Conservation (phyloP, 2,797 vertebrate genomes). For the Enteromius fasciolatus region DNA sequence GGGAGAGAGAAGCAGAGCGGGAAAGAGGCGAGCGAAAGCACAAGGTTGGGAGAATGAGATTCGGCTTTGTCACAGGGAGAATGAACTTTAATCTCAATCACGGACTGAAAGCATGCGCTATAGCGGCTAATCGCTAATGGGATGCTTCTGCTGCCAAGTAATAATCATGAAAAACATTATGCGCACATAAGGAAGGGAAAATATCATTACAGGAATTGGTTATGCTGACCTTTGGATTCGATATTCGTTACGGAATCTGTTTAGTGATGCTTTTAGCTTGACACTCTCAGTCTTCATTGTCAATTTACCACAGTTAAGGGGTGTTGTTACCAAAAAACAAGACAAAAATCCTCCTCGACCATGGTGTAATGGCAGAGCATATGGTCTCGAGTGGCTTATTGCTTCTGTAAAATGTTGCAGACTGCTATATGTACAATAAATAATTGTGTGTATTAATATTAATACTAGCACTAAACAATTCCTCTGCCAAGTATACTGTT, state of each 20-base stretch:
- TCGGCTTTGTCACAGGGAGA: constrained; percentile 50
- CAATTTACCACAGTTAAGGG: constrained; percentile 14
- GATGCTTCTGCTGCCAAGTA: constrained; percentile 44
- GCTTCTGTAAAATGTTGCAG: background rate
- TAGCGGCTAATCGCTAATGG: constrained; percentile 43
- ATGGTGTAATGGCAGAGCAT: background rate
- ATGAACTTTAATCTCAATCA: constrained; percentile 63
- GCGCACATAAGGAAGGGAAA: constrained; percentile 39
- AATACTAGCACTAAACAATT: background rate
- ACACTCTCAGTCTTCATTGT: background rate
- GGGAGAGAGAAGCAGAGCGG: constrained; percentile 10
- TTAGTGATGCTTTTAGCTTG: constrained; percentile 27
- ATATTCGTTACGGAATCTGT: constrained; percentile 28
- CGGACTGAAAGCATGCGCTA: constrained; percentile 27
- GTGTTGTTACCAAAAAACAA: background rate
- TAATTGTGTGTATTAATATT: constrained; percentile 8
- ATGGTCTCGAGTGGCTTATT: constrained; percentile 10
- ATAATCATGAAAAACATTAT: constrained; percentile 46
- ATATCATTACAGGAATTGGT: constrained; percentile 32
- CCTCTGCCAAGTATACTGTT: background rate
- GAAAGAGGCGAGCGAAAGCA: constrained; percentile 25
- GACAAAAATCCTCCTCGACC: background rate
- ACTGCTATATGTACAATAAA: background rate
- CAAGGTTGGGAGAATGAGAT: constrained; percentile 37
- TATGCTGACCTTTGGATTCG: constrained; percentile 38